These are phyloP conservation scores for Podabrus alpinus DNA, from an alignment of 2,888 invertebrate genomes.

Conservation along the genomic window DNA sequence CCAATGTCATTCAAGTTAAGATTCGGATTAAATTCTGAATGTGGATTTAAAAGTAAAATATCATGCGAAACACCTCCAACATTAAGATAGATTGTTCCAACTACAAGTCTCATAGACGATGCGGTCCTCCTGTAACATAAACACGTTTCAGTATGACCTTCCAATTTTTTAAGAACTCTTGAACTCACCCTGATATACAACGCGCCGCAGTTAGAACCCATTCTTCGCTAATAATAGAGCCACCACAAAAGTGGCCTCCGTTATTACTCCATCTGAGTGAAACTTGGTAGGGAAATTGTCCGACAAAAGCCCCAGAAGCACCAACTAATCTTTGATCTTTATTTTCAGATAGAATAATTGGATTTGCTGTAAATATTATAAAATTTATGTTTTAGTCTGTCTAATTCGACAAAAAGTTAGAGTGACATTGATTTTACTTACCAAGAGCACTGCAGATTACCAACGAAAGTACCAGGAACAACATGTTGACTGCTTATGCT, in stretches of 20 bases:
- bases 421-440: not conserved
- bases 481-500: not conserved
- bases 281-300: slow-evolving; percentile 5
- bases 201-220: slow-evolving; percentile 1
- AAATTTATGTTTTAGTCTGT: not conserved
- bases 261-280: not conserved
- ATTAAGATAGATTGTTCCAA: slow-evolving; percentile 57
- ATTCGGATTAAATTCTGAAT: not conserved
- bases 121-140: not conserved
- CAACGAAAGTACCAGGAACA: not conserved
- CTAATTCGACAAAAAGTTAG: no score
- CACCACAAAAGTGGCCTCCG: not conserved
- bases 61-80: slow-evolving; percentile 55
- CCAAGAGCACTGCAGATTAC: not conserved
- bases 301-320: not conserved
- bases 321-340: not conserved
- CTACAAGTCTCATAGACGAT: slow-evolving; percentile 48
- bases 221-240: not conserved
- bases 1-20: not conserved
- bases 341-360: not conserved
- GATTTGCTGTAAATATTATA: not conserved
- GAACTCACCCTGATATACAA: not conserved
- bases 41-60: slow-evolving; percentile 33
- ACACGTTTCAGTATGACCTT: not conserved
- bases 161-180: no score